Conservation (phyloP, 64 coral and sea anemone genomes). For the Orbicella faveolata region DNA sequence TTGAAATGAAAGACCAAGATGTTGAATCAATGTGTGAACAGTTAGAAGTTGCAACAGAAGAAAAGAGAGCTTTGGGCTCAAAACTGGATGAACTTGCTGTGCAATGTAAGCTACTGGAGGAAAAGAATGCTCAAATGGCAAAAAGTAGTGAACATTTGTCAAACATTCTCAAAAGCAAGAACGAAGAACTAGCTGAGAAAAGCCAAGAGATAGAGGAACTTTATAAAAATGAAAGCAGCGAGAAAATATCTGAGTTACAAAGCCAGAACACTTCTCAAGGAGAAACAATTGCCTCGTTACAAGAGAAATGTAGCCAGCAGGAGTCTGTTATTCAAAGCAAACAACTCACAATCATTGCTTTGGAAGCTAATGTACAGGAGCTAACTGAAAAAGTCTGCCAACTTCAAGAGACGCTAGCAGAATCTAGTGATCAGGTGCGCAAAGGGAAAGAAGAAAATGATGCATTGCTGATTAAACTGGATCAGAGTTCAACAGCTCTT, state of each 20-base stretch:
- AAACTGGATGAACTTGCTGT: not conserved
- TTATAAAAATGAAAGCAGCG: not conserved
- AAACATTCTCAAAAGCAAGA: not conserved
- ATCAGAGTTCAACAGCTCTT: not conserved
- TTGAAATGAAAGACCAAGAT: slow-evolving; percentile 41
- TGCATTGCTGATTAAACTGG: slow-evolving; percentile 4
- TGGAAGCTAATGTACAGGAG: not conserved
- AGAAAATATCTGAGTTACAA: not conserved
- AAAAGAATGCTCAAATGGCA: not conserved
- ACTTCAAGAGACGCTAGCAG: slow-evolving; percentile 1
- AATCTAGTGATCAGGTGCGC: not conserved
- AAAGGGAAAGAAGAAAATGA: slow-evolving; percentile 8
- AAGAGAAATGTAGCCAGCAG: not conserved
- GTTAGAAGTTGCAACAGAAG: slow-evolving; percentile 16
- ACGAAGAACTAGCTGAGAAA: slow-evolving; percentile 23
- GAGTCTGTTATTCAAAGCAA: slow-evolving; percentile 13
- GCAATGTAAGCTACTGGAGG: slow-evolving; percentile 7
- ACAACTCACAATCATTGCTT: not conserved
- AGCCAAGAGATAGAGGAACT: not conserved
- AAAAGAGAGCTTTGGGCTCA: slow-evolving; percentile 32
- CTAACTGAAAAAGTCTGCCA: not conserved
- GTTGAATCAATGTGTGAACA: not conserved
- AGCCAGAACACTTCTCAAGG: not conserved
- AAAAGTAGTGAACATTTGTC: slow-evolving; percentile 12
- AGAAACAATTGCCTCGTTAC: not conserved